Evolutionary conservation across 2,113 vertebrate species (phyloP), one percentile per base, ranked within the genome.

Genomic region (Willisornis vidua): DNA sequence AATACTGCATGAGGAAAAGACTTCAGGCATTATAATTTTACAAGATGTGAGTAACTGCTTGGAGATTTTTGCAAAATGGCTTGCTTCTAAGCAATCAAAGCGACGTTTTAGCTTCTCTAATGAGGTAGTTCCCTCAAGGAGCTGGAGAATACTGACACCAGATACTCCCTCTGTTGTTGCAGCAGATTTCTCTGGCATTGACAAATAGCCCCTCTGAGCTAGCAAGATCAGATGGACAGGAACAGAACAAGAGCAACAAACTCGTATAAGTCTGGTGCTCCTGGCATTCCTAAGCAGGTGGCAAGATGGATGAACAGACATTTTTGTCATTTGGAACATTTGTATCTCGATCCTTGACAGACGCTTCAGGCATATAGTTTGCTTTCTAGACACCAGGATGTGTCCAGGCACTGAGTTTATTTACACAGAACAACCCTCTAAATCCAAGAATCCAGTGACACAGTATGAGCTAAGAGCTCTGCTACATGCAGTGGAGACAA

Each of bases 181-280:
- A 92, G 86, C 76, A 89, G 76, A 75, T 86, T 93, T 70, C 80
- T 80, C 61, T 89, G 93, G 73, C 88, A 46, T 37, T 97, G 93
- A 95, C 90, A 87, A 96, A 94, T 61, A 68, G 57, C 73, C 52
- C 39, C 6, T 84, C 75, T 72, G 85, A 95, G 87, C 87, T 45
- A 92, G 83, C 85, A 96, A 94, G 90, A 92, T 95, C 84, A 95
- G 85, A 89, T 71, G 88, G 93, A 92, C 85, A 78, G 65, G 43
- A 84, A 57, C 48, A 92, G 93, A 90, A 88, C 68, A 91, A 55
- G 55, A 90, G 59, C 13, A 1, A 67, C 72, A 93, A 87, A 67
- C 63, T 61, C 1, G 0, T 19, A 62, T 28, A 1, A 41, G 52
- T 16, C 45, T 3, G 7, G 72, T 86, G 72, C 90, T 80, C 61